Evolutionary conservation across 2,113 vertebrate species (phyloP).

Genomic region (Aldabrachelys gigantea): DNA sequence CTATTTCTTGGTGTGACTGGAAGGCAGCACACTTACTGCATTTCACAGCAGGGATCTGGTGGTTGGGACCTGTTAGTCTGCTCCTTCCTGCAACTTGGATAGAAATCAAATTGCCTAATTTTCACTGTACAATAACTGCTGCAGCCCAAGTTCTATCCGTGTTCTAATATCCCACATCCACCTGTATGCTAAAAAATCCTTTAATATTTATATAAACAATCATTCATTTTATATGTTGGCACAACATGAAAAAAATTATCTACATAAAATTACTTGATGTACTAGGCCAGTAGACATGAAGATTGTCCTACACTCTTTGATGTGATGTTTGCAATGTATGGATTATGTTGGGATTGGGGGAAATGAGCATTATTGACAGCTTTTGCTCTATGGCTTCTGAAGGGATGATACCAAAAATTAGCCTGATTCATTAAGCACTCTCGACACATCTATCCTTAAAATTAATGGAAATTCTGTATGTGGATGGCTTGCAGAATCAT

Average conservation of each 20-base stretch:
- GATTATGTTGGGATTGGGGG: neutral
- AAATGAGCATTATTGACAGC: neutral
- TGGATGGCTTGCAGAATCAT: rapidly evolving
- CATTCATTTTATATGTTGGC: too few relatives aligned
- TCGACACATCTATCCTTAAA: neutral
- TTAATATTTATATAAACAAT: too few relatives aligned
- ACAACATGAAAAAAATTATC: too few relatives aligned
- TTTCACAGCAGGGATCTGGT: neutral
- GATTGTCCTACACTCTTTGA: neutral
- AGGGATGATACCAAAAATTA: neutral
- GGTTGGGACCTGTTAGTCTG: rapidly evolving
- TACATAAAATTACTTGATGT: too few relatives aligned
- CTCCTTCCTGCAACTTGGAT: neutral
- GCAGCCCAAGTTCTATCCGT: neutral
- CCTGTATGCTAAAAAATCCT: too few relatives aligned
- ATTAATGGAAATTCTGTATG: neutral
- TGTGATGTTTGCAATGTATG: neutral
- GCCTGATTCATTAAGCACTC: neutral
- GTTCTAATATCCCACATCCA: too few relatives aligned
- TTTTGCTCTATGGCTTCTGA: neutral
- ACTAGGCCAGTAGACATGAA: neutral
- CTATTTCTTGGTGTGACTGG: neutral
- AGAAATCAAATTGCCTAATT: neutral
- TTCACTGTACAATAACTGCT: neutral
- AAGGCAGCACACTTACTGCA: neutral